Conservation (phyloP, 64 coral and sea anemone genomes). For the Actinia equina region DNA sequence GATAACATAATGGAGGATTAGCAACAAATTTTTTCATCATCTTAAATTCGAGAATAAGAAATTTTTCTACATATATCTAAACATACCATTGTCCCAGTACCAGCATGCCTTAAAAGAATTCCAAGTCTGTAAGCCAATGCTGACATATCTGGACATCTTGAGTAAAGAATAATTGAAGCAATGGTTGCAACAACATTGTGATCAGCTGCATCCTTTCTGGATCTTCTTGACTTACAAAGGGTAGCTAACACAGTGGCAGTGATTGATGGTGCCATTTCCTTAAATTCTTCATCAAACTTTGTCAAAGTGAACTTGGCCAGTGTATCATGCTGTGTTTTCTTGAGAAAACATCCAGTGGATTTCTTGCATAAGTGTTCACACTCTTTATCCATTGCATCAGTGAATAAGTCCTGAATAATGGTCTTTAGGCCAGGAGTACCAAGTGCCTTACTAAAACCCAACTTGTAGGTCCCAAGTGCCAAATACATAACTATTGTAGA, state of each 20-base stretch:
- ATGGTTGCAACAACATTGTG: slow-evolving; percentile 22
- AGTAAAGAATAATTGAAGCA: slow-evolving; percentile 11
- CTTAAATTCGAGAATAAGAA: no score
- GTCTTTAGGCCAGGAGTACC: neutral
- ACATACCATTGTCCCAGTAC: neutral
- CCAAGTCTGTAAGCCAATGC: slow-evolving; percentile 45
- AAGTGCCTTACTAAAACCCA: neutral
- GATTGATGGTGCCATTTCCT: slow-evolving; percentile 14
- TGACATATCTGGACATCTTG: slow-evolving; percentile 33
- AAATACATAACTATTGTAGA: slow-evolving; percentile 1
- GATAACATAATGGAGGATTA: no score
- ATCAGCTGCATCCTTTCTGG: slow-evolving; percentile 20
- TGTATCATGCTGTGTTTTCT: neutral
- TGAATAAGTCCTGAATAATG: neutral
- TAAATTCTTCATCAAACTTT: slow-evolving; percentile 27
- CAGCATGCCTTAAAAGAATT: slow-evolving; percentile 21
- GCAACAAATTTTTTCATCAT: no score
- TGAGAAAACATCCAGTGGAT: neutral
- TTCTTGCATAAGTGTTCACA: neutral
- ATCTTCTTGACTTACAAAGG: slow-evolving; percentile 14
- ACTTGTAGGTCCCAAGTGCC: slow-evolving; percentile 1
- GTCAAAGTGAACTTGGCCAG: slow-evolving; percentile 3
- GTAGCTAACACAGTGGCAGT: neutral
- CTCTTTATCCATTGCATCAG: neutral
- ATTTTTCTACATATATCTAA: no score